phyloP scores from a whole-genome alignment of 2,113 vertebrate genomes.

The Phyllostomus hastatus region DNA sequence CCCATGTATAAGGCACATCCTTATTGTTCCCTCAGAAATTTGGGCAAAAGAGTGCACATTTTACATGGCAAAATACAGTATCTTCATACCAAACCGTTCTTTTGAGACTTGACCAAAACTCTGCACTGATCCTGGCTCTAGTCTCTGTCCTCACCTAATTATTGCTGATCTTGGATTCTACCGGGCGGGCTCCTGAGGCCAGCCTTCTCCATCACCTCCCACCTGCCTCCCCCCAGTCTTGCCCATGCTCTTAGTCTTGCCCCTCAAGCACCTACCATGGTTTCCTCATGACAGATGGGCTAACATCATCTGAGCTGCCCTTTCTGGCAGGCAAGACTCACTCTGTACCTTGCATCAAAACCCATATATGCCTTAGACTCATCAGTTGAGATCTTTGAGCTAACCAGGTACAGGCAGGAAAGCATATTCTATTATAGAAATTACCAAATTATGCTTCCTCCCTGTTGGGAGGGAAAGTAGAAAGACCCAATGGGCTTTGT shows the following conservation, averaged over 20 bases:
- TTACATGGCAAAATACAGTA: too few relatives aligned
- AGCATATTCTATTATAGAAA: background rate
- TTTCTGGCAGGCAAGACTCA: background rate
- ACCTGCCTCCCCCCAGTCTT: background rate
- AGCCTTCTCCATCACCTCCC: background rate
- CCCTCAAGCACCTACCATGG: background rate
- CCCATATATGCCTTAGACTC: background rate
- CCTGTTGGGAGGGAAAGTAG: background rate
- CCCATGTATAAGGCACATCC: too few relatives aligned
- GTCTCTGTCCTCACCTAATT: background rate
- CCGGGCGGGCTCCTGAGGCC: background rate
- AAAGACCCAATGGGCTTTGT: background rate
- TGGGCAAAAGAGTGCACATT: too few relatives aligned
- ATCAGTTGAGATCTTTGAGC: background rate
- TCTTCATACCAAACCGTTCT: background rate
- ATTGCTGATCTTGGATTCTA: background rate
- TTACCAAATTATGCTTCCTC: background rate
- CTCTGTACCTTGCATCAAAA: background rate
- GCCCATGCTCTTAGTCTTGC: background rate
- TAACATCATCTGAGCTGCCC: background rate
- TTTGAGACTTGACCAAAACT: background rate
- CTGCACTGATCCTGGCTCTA: background rate
- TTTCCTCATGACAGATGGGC: background rate
- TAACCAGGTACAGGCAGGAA: background rate
- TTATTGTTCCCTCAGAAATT: too few relatives aligned